Evolutionary conservation across 1,140 invertebrate species (phyloP), one percentile per base, ranked within the genome.

Genomic region (Drosophila pectinifera): DNA sequence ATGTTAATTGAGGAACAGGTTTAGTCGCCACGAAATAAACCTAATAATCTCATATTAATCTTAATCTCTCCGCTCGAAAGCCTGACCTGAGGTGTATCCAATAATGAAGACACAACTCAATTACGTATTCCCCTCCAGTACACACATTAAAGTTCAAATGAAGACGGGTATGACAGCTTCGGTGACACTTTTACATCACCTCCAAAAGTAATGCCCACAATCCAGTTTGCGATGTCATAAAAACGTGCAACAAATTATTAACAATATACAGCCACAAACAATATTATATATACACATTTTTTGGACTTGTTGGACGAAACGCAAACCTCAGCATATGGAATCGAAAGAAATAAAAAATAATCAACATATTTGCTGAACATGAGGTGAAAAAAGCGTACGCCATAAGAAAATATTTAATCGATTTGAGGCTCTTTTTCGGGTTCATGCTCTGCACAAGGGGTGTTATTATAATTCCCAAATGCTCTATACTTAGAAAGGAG

Each of bases 301-400:
- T 34, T 46, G 48, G 54, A 22, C 48, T 59, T 51, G 38, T 74
- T 58, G 22, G 16, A 61, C 16, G 72, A 86, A 85, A 76, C 24
- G 61, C 83, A 72, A 82, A 82, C 61, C 73, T 88, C 69, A 75
- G 82, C 82, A 88, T 36, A 73, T 73, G 36, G 39, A 62, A 63
- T 22, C 18, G 54, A 46, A 69, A 13, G 2, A 38, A 18, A 31
- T 14, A 8, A 61, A 28, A 45, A 14, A 28, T 22, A 56, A 46
- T 46, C 62, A 55, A 59, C 49, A 57, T 70, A 69, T 55, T 46
- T 70, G 67, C 64, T 55, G 41, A 56, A 70, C 64, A 70, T 57
- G 68, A 70, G 49, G 31, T 42, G 43, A 43, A 63, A 80, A 63
- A 70, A 58, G 41, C 46, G 39, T 58, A 41, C 39, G 73, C 22